Evolutionary conservation across 2,113 vertebrate species (phyloP).

Genomic region (Epinephelus lanceolatus): DNA sequence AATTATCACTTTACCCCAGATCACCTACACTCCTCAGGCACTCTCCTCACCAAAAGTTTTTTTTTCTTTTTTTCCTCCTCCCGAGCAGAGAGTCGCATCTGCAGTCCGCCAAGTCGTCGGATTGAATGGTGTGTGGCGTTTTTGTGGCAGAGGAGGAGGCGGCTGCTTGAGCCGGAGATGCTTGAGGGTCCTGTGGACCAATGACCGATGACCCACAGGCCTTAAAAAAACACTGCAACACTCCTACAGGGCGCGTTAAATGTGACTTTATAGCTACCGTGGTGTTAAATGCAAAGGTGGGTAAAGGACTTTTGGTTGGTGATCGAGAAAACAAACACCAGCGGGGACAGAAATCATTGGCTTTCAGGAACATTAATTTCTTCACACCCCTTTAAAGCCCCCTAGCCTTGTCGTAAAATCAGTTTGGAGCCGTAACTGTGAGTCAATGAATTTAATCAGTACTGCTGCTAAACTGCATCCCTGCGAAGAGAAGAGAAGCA

Average conservation of each 20-base stretch:
- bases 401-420: background rate
- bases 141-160: slow-evolving; percentile 52
- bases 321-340: slow-evolving; percentile 4
- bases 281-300: slow-evolving; percentile 16
- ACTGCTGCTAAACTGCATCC: background rate
- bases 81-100: slow-evolving; percentile 16
- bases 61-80: slow-evolving; percentile 11
- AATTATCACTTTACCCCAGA: slow-evolving; percentile 22
- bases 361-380: slow-evolving; percentile 24
- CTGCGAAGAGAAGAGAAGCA: slow-evolving; percentile 9
- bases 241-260: slow-evolving; percentile 5
- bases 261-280: slow-evolving; percentile 7
- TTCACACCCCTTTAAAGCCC: background rate
- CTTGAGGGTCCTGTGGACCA: slow-evolving; percentile 33
- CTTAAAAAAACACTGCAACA: background rate
- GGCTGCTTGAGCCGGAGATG: slow-evolving; percentile 30
- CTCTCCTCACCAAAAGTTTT: slow-evolving; percentile 48
- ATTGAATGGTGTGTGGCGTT: slow-evolving; percentile 25
- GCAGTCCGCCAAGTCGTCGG: slow-evolving; percentile 39
- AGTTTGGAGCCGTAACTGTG: slow-evolving; percentile 3
- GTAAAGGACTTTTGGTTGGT: slow-evolving; percentile 15
- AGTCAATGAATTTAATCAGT: slow-evolving; percentile 9
- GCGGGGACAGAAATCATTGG: slow-evolving; percentile 5
- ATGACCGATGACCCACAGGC: slow-evolving; percentile 54
- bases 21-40: slow-evolving; percentile 5